Evolutionary conservation across 2,113 vertebrate genomes (phyloP), one percentile per base, ranked within the genome.

Genomic region (Dasyprocta punctata): DNA sequence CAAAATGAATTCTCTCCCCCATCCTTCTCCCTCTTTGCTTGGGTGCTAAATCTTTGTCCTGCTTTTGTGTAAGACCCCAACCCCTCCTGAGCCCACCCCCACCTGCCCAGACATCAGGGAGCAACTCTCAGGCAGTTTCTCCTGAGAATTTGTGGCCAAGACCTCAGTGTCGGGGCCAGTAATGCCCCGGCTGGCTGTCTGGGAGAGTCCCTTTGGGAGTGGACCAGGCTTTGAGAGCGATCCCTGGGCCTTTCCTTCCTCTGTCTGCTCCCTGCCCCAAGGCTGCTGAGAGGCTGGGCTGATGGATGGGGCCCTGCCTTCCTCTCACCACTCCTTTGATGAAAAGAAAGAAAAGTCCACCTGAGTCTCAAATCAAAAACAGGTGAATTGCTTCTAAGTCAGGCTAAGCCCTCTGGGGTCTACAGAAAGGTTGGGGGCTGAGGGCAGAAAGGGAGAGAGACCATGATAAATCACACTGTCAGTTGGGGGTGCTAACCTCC

Each of bases 291-390:
- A 96, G 96, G 69, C 97, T 67, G 60, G 80, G 92, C 97, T 98
- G 97, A 98, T 98, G 95, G 90, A 97, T 97, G 95, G 94, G 93
- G 95, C 90, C 96, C 94, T 96, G 96, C 86, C 94, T 97, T 96
- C 85, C 97, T 95, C 94, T 96, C 82, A 91, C 91, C 84, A 95
- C 92, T 96, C 96, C 96, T 97, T 97, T 97, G 95, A 97, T 97
- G 95, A 97, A 96, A 97, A 96, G 90, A 98, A 96, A 98, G 96
- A 96, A 96, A 97, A 92, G 95, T 97, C 95, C 97, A 98, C 97
- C 98, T 98, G 97, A 98, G 84, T 92, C 92, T 96, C 97, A 97
- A 97, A 98, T 98, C 88, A 98, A 98, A 98, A 98, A 95, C 98
- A 98, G 97, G 98, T 97, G 97, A 97, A 97, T 96, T 75, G 85